Evolutionary conservation across 2,797 vertebrate species (phyloP), one percentile per base, ranked within the genome.

Genomic region (Lutjanus argentimaculatus): DNA sequence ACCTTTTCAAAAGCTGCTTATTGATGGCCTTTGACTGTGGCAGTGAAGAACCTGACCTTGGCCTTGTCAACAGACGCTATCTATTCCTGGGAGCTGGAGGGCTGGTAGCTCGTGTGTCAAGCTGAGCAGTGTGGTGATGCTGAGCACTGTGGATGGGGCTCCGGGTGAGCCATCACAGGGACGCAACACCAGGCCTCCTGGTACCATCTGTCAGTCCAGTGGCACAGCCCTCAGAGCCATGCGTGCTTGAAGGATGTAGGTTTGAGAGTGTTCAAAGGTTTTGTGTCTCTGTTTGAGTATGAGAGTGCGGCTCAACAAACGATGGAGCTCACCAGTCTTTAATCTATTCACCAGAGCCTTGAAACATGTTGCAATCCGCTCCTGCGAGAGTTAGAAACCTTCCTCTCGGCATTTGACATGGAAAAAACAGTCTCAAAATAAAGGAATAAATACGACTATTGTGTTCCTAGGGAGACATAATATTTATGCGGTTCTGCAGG

Each of bases 391-490:
- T 84, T 21, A 65, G 56, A 90, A 91, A 89, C 85, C 87, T 88
- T 88, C 85, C 75, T 85, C 84, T 91, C 79, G 68, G 83, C 89
- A 81, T 87, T 80, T 84, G 82, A 83, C 85, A 85, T 72, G 83
- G 84, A 90, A 93, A 90, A 88, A 86, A 86, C 87, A 75, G 73
- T 70, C 80, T 85, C 75, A 90, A 92, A 95, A 93, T 85, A 91
- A 91, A 91, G 80, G 83, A 93, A 92, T 90, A 94, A 94, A 94
- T 92, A 93, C 19, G 17, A 86, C 91, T 92, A 91, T 94, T 95
- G 93, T 93, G 95, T 95, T 96, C 90, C 94, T 87, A 94, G 88
- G 94, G 94, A 95, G 90, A 95, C 94, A 94, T 93, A 95, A 95
- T 95, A 95, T 95, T 95, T 93, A 91, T 90, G 89, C 3, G 72